Evolutionary conservation across 2,113 vertebrate genomes (phyloP), one percentile per base, ranked within the genome.

Genomic region (Etheostoma cragini): DNA sequence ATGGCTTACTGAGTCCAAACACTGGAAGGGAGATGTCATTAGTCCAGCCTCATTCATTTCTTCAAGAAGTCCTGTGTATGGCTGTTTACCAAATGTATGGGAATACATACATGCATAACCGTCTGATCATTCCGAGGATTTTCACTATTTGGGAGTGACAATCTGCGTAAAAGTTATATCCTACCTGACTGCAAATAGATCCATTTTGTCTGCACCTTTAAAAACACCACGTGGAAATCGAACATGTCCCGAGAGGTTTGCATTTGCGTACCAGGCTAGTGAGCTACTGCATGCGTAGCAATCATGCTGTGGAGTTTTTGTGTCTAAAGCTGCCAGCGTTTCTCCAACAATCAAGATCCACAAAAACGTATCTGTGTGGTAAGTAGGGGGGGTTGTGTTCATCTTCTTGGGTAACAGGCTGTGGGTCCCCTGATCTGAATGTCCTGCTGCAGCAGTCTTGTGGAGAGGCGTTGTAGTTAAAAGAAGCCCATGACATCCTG

Each of bases 1-100:
- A 83, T 87, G 71, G n/a, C n/a, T n/a, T n/a, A n/a, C n/a, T n/a
- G n/a, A 33, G 81, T 62, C 67, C 62, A 38, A 69, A 69, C 66
- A 66, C 70, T 50, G 38, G 68, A 61, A 65, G 68, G 35, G 69
- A 50, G 64, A 75, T 71, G 73, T 79, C 74, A 58, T 80, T 82
- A 72, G 66, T 73, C 50, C 3, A 22, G 35, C 57, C 71, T 77
- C 52, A 72, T 61, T 80, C 72, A 38, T 84, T 78, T 58, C 76
- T 80, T 57, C 2, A 26, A 52, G 54, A 42, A 72, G 45, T 60
- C 45, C 6, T 56, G 38, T 60, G n/a, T 70, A 5, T 35, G 46
- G 56, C 46, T 69, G 65, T 78, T 83, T 65, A 63, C 58, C 64
- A 47, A 35, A 69, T 45, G 21, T 10, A 54, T 22, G 14, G 1